Evolutionary conservation across 2,113 vertebrate species (phyloP).

Genomic region (Corythornis vintsioides): DNA sequence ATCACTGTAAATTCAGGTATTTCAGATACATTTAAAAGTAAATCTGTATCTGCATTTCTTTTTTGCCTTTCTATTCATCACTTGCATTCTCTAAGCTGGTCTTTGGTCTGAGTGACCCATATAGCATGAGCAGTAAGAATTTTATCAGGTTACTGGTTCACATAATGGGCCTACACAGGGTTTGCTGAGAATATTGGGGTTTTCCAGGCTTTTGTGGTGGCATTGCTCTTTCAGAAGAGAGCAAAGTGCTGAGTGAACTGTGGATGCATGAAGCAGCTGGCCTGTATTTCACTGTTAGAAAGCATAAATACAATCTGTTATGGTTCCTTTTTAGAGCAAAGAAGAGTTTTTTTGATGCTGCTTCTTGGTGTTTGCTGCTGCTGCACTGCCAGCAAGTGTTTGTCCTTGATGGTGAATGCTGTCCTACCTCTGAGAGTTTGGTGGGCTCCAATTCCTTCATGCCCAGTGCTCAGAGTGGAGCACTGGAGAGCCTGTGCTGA

Average conservation of each 20-base stretch:
- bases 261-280: neutral
- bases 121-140: neutral
- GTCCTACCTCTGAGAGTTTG: neutral
- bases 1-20: neutral
- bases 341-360: neutral
- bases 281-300: neutral
- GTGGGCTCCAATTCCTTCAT: neutral
- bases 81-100: neutral
- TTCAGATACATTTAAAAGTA: neutral
- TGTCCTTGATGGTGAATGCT: neutral
- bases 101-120: neutral
- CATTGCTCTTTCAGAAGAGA: neutral
- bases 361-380: neutral
- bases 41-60: neutral
- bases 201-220: neutral
- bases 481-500: neutral
- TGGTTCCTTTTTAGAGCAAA: neutral
- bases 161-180: fast-evolving
- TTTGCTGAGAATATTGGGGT: neutral
- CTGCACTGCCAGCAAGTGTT: neutral
- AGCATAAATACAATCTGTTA: neutral
- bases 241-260: neutral
- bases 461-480: neutral
- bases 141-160: neutral
- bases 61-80: neutral